Percentiles rank a stretch among this genome's conserved stretches.
These are phyloP conservation scores for Bombus ignitus DNA, from an alignment of 1,140 invertebrate genomes.

Conservation along the genomic window DNA sequence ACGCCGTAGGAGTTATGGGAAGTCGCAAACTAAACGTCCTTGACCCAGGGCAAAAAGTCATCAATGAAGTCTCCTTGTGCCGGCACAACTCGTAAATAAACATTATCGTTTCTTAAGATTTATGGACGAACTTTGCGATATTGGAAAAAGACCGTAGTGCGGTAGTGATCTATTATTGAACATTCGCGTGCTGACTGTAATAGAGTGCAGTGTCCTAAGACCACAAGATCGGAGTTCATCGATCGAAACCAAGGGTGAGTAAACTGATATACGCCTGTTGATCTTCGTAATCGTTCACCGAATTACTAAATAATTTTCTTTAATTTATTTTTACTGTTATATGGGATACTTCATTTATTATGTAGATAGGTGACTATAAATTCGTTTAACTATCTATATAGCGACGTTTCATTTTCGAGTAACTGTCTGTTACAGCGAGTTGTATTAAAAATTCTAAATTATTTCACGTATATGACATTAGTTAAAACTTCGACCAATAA, in stretches of 20 bases:
- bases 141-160: not conserved
- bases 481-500: not conserved
- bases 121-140: not conserved
- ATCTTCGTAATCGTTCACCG: not conserved
- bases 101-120: not conserved
- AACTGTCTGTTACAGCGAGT: not conserved
- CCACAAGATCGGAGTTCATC: constrained; percentile 34
- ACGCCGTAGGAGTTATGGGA: not conserved
- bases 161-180: constrained; percentile 38
- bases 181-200: constrained; percentile 35
- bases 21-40: not conserved
- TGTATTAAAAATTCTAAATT: not conserved
- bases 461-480: not conserved
- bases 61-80: not conserved
- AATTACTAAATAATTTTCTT: not conserved
- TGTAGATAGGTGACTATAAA: not conserved
- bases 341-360: not conserved
- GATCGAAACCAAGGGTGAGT: constrained; percentile 41
- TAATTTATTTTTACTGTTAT: not conserved
- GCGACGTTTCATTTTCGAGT: not conserved
- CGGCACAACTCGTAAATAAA: constrained; percentile 2
- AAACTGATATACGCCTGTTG: not conserved
- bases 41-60: constrained; percentile 27
- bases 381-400: not conserved
- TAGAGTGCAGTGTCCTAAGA: constrained; percentile 35